Conservation (phyloP, 2,888 invertebrate species). For the Coelopa pilipes region DNA sequence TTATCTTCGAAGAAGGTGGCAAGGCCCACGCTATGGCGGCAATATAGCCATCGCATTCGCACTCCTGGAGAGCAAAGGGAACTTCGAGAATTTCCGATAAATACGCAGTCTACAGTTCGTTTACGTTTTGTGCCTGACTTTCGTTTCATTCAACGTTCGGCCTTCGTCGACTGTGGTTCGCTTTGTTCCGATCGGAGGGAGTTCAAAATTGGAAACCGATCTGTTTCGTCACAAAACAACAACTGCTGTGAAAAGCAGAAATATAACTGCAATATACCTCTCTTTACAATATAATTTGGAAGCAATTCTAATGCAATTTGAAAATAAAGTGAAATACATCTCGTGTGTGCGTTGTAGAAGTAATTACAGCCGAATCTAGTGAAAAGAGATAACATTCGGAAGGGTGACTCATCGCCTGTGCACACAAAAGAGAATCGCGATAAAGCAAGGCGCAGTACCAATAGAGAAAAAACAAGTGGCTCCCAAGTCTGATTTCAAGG, state of each 20-base stretch:
- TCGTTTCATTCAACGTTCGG: background rate
- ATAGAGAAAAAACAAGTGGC: slow-evolving; percentile 29
- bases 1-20: too few relatives aligned
- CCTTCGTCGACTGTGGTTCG: background rate
- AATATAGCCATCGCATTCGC: too few relatives aligned
- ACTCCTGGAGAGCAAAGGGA: too few relatives aligned
- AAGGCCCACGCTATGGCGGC: too few relatives aligned
- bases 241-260: background rate
- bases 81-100: too few relatives aligned
- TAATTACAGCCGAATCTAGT: too few relatives aligned
- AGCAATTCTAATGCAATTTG: too few relatives aligned
- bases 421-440: slow-evolving; percentile 1
- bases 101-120: too few relatives aligned
- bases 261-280: background rate
- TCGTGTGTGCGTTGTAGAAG: too few relatives aligned
- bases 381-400: background rate
- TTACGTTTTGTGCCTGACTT: slow-evolving; percentile 25
- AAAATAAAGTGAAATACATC: too few relatives aligned
- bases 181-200: background rate
- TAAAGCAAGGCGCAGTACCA: background rate
- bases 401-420: slow-evolving; percentile 30
- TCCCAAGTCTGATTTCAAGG: slow-evolving; percentile 8
- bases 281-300: too few relatives aligned
- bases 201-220: background rate
- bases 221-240: background rate